Evolutionary conservation across 1,140 invertebrate species (phyloP).

Genomic region (Nomia melanderi): DNA sequence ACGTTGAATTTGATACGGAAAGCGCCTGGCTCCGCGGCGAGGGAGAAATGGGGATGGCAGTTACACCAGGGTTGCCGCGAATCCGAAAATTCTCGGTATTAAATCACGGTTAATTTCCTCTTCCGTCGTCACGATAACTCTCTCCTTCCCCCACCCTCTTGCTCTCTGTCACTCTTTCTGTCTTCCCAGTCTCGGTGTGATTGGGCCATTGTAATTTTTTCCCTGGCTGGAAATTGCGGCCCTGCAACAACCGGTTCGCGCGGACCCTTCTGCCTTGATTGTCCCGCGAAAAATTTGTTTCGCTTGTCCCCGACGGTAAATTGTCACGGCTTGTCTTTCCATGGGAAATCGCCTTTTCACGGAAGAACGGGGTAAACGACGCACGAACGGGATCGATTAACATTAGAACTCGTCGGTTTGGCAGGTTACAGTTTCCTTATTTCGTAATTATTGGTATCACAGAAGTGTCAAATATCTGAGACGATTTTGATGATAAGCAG

Average conservation of each 20-base stretch:
- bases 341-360: neutral
- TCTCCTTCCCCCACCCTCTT: neutral
- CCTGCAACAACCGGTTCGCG: constrained; percentile 13
- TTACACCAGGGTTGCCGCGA: constrained; percentile 35
- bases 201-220: constrained; percentile 43
- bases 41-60: no score
- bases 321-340: constrained; percentile 8
- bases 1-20: constrained; percentile 55
- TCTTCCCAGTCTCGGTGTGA: constrained; percentile 7
- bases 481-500: no score
- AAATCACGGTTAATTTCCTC: constrained; percentile 58
- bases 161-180: neutral
- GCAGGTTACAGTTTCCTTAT: no score
- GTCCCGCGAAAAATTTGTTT: constrained; percentile 33
- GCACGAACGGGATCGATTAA: constrained; percentile 30
- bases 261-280: neutral
- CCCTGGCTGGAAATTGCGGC: constrained; percentile 9
- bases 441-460: no score
- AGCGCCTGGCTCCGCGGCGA: constrained; percentile 28
- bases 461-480: no score
- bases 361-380: neutral
- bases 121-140: constrained; percentile 27
- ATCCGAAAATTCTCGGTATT: constrained; percentile 61
- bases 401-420: no score
- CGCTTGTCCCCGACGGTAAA: constrained; percentile 15